Base-by-base conservation (phyloP, 2,888 invertebrate species). In the Plebejus melissa region DNA sequence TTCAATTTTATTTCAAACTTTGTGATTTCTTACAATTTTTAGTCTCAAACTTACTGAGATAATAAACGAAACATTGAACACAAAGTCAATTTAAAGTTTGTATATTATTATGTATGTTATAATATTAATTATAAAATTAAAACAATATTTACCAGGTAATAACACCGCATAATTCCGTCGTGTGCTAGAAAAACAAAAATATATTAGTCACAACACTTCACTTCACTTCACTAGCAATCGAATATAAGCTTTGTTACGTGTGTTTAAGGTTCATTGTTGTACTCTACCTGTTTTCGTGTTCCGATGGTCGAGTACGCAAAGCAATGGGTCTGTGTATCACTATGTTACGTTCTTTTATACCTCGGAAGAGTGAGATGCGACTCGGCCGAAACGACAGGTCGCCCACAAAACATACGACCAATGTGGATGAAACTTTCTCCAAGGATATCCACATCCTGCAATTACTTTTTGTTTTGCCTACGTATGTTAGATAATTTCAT, bases 311-410 rank as follows among this genome's bases (percentile, higher is more conserved):
- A 83, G 85, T 86, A 87, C 84, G 85, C 82, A 87, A 85, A 86
- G 91, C 87, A 93, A 93, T 93, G 90, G 89, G 88, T 90, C 87
- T 83, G 86, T 86, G 85, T 85, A 86, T 84, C 86, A 86, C 86
- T 82, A 83, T 84, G 89, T 85, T 85, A 86, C 87, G 84, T 89
- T 90, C 93, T 93, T 93, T 89, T 93, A 93, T 93, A 93, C 92
- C 89, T 89, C 90, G 92, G 92, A 93, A 92, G 90, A 87, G 87
- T 87, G 84, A 90, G 92, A 92, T 89, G 91, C 88, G 86, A 84
- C 83, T 84, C n/a, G 86, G 83, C 84, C 85, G 87, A 90, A 88
- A 88, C 87, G 87, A 86, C 85, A 83, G 81, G 82, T 83, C 82
- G 82, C 72, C 77, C 78, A 81, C 82, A 79, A 81, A 75, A 80